Base-by-base conservation (phyloP, 2,113 vertebrate species). In the Argyrosomus japonicus region DNA sequence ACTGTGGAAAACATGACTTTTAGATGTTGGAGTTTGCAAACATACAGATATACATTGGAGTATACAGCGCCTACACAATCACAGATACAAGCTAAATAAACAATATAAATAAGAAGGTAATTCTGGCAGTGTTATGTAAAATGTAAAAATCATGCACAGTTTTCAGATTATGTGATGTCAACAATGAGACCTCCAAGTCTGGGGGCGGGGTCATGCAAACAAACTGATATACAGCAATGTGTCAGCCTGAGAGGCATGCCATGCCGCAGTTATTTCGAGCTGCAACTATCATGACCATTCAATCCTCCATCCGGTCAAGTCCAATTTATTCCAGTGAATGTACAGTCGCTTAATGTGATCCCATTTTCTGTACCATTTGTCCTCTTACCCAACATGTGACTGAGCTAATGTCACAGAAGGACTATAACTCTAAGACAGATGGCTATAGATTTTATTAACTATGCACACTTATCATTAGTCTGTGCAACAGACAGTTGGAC, bases 391-490 rank as follows among this genome's bases (percentile, higher is more conserved):
- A 51, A 10, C 19, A 54, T 48, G 65, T 45, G 63, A 53, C 62
- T 64, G n/a, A 45, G 43, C 19, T 60, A 65, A 60, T 77, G 25
- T 47, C 63, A 70, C 48, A 53, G 43, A 50, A 63, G 43, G 73
- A n/a, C 53, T 48, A 25, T 62, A 74, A 72, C 73, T 57, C 12
- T 19, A 19, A 60, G 63, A 62, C 54, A 74, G 74, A 86, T 75
- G 74, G 48, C 57, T 50, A 43, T 69, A 74, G 27, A 68, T 77
- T 63, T 47, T 43, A 51, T 73, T 65, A 79, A 83, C 53, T 45
- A 74, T 77, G 62, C 79, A 71, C 58, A 70, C 43, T 68, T 74
- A 64, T 88, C 68, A 86, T 88, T 69, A 79, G 40, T 45, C 19
- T 29, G 68, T 27, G 13, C 56, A 76, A 50, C 58, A 71, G 62